These are phyloP conservation scores for Muricea muricata DNA, from an alignment of 92 coral and sea anemone species.

Conservation along the genomic window DNA sequence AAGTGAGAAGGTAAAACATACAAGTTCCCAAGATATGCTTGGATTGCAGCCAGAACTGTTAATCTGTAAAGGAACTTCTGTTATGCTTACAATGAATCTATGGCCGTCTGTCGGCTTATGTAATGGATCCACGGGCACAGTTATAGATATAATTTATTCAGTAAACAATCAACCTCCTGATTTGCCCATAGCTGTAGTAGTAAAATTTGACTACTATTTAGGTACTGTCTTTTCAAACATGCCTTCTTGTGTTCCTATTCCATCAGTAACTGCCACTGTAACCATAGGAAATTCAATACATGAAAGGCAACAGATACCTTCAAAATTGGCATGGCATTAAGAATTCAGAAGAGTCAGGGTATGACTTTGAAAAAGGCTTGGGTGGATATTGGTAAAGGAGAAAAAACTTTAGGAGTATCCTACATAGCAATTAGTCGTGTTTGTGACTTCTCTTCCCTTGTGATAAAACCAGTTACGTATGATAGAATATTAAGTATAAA, in stretches of 20 bases:
- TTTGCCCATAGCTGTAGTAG: conserved; percentile 60
- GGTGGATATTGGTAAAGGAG: conserved; percentile 73
- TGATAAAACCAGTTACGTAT: conserved; percentile 64
- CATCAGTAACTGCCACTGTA: not conserved
- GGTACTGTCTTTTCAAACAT: not conserved
- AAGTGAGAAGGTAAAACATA: conserved; percentile 23
- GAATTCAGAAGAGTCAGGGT: conserved; percentile 69
- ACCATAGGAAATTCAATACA: not conserved
- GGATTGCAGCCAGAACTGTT: conserved; percentile 50
- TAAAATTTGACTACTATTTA: conserved; percentile 45
- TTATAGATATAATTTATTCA: conserved; percentile 40
- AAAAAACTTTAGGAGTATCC: conserved; percentile 66
- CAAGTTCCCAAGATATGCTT: conserved; percentile 27
- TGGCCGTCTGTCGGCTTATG: conserved; percentile 64
- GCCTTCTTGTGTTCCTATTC: not conserved
- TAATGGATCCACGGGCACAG: conserved; percentile 54
- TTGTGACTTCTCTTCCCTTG: conserved; percentile 64
- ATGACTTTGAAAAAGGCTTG: conserved; percentile 71
- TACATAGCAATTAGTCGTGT: conserved; percentile 74
- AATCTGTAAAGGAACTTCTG: conserved; percentile 49
- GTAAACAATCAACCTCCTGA: conserved; percentile 44
- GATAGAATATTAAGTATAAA: conserved; percentile 41
- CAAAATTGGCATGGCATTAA: conserved; percentile 72
- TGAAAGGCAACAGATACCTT: conserved; percentile 52
- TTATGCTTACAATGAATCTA: conserved; percentile 57